These are phyloP conservation scores for Philotrypesis tridentata DNA, from an alignment of 1,140 invertebrate species.

Conservation along the genomic window DNA sequence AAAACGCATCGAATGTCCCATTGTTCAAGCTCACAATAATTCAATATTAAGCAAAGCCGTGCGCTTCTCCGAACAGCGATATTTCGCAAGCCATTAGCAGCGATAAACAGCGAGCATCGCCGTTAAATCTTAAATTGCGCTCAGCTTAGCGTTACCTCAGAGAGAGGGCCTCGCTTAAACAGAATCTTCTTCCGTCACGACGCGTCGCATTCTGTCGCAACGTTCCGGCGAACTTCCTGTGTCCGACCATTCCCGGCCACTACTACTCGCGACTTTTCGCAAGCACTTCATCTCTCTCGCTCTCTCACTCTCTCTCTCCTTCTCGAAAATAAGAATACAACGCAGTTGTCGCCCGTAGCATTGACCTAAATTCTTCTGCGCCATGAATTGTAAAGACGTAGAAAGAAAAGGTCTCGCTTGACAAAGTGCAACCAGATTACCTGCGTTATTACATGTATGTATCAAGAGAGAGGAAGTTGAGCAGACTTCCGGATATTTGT, in stretches of 20 bases:
- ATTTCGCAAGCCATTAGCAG: no score
- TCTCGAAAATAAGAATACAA: neutral
- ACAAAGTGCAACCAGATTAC: neutral
- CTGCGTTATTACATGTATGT: neutral
- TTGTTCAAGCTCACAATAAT: no score
- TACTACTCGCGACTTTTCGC: conserved; percentile 9
- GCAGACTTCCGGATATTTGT: neutral
- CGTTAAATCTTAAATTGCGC: no score
- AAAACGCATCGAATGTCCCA: no score
- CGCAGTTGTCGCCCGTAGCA: neutral
- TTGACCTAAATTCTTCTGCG: neutral
- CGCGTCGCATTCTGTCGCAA: no score
- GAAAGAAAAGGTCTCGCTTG: neutral
- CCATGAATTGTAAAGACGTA: neutral
- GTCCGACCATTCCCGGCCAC: conserved; percentile 17
- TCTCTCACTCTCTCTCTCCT: neutral
- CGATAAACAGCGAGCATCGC: no score
- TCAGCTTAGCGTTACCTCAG: no score
- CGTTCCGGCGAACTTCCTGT: neutral
- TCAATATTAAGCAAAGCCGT: no score
- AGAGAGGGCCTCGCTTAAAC: no score
- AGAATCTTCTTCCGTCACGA: no score
- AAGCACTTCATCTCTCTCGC: neutral
- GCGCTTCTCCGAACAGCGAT: no score
- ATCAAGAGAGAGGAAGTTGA: neutral